Evolutionary conservation across 2,888 invertebrate genomes (phyloP).

Genomic region (Pheosia gnoma): DNA sequence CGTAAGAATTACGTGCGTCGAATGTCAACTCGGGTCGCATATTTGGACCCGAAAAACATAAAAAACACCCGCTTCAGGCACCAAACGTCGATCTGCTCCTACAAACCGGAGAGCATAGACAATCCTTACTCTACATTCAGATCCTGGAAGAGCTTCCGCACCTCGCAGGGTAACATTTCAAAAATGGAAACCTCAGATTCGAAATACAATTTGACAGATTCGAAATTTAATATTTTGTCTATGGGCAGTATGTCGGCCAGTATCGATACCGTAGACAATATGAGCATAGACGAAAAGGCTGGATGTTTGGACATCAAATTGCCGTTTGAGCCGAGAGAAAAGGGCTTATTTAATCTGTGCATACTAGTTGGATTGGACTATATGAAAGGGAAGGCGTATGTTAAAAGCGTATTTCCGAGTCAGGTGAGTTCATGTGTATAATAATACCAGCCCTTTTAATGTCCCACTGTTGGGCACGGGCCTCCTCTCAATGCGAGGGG

Average conservation of each 20-base stretch:
- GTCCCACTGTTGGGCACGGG: no score
- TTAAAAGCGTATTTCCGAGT: constrained; percentile 88
- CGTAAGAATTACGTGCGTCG: constrained; percentile 87
- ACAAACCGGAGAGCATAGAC: constrained; percentile 64
- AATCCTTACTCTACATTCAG: constrained; percentile 74
- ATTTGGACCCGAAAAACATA: constrained; percentile 64
- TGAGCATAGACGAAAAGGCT: constrained; percentile 71
- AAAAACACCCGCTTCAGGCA: constrained; percentile 59
- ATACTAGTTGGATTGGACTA: constrained; percentile 87
- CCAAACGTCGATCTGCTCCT: constrained; percentile 73
- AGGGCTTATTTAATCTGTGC: constrained; percentile 87
- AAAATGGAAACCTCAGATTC: constrained; percentile 62
- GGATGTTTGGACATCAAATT: constrained; percentile 70
- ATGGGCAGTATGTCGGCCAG: constrained; percentile 57
- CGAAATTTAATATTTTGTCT: constrained; percentile 44
- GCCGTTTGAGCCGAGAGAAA: constrained; percentile 67
- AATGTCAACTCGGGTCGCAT: constrained; percentile 84
- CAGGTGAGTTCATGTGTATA: constrained; percentile 79
- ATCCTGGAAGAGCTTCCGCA: constrained; percentile 77
- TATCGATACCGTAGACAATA: constrained; percentile 53
- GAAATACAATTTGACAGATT: constrained; percentile 66
- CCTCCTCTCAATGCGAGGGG: no score
- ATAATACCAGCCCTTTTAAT: not conserved
- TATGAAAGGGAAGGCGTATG: constrained; percentile 86
- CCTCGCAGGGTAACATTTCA: constrained; percentile 65